Percentiles rank a stretch among this genome's conserved stretches.
Conservation (phyloP, 2,797 vertebrate genomes). For the Etheostoma nigrum region DNA sequence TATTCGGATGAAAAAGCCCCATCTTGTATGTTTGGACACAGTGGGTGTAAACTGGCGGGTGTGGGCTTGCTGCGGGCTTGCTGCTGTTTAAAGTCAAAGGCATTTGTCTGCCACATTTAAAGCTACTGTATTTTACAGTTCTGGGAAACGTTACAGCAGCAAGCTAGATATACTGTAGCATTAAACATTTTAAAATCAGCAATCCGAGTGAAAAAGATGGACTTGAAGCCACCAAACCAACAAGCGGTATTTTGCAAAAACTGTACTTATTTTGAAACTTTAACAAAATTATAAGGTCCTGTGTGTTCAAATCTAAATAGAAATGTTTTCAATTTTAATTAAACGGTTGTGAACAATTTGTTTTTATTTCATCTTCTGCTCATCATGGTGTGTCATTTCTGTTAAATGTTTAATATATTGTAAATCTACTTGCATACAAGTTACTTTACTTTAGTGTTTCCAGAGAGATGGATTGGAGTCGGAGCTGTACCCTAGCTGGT, state of each 20-base stretch:
- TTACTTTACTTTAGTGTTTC: constrained; percentile 72
- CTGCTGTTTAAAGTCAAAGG: not conserved
- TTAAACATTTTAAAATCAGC: constrained; percentile 47
- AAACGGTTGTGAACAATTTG: constrained; percentile 61
- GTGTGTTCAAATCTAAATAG: constrained; percentile 19
- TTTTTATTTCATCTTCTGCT: constrained; percentile 57
- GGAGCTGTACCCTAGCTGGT: constrained; percentile 49
- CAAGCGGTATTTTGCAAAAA: constrained; percentile 27
- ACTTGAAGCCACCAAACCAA: constrained; percentile 38
- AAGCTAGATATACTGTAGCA: constrained; percentile 13
- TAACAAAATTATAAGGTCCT: constrained; percentile 10
- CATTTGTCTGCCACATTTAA: not conserved
- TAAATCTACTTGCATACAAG: constrained; percentile 64
- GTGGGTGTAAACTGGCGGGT: constrained; percentile 4
- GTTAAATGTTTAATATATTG: constrained; percentile 74
- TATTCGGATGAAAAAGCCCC: constrained; percentile 5
- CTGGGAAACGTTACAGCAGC: not conserved
- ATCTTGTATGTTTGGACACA: constrained; percentile 15
- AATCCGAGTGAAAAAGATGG: constrained; percentile 35
- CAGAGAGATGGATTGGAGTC: constrained; percentile 38
- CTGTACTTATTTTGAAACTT: constrained; percentile 14
- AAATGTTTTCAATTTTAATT: constrained; percentile 53
- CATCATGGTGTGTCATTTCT: constrained; percentile 59
- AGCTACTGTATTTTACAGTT: constrained; percentile 21
- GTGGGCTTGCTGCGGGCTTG: not conserved